Base-by-base conservation (phyloP, 2,888 invertebrate species). In the Seira sanloemensis region DNA sequence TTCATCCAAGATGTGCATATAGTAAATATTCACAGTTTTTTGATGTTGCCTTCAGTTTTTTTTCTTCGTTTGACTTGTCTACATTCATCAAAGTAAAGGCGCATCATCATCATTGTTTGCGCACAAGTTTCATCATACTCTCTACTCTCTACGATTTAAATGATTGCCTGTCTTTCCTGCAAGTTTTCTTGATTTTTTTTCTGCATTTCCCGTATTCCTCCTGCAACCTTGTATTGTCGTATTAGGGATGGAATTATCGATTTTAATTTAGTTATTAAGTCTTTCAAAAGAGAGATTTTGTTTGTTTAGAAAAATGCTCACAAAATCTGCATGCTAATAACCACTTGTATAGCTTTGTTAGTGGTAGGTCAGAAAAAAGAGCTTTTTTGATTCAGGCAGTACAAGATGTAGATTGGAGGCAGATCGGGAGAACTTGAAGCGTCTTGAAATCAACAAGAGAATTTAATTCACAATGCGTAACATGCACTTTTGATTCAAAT, bases 61-160 rank as follows among this genome's bases (percentile, higher is more conserved):
- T n/a, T 62, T 62, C 23, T n/a, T n/a, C n/a, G n/a, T 62, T 62
- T 62, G n/a, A 62, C 37, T 62, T 62, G 62, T 62, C 62, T 62
- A 16, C 16, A 23, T 2, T 62, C 62, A n/a, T 62, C 19, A 62
- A 62, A 21, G 62, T n/a, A 62, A 9, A 62, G 62, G 21, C 62
- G 62, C 19, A 62, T 62, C 62, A 62, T 62, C 21, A 62, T 62
- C 62, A 62, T 62, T 62, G 62, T 62, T 62, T 62, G 62, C 19
- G 62, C 62, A 62, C 62, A 62, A 62, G 62, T 62, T 62, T 62
- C 62, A 62, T 62, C 62, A 16, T 62, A 1, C 19, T 62, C 62
- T 21, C 23, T n/a, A n/a, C n/a, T n/a, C n/a, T n/a, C n/a, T n/a
- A 62, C 2, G 62, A 62, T 62, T 62, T 62, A 62, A 62, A 62